A percentile compares a stretch with the other conserved stretches of the same genome.
These are phyloP conservation scores for Ormyrus nitidulus DNA, from an alignment of 2,888 invertebrate genomes.

Conservation along the genomic window DNA sequence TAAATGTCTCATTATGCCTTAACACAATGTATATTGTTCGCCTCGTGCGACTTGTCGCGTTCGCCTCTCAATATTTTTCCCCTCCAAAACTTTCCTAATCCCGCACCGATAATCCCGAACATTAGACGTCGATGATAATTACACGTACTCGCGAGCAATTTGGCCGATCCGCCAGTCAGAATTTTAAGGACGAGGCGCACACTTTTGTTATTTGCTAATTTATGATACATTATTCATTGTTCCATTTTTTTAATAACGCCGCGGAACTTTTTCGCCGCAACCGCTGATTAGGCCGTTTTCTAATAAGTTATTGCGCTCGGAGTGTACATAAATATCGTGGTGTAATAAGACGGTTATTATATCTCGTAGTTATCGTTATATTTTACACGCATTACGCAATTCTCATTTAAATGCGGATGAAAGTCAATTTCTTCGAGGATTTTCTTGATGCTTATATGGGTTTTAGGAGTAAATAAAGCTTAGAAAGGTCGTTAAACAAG, in stretches of 20 bases:
- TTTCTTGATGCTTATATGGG: no score
- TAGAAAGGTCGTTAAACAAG: no score
- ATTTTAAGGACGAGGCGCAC: no score
- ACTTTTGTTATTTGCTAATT: not conserved
- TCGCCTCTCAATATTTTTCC: conserved; percentile 1
- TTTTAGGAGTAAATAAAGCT: no score
- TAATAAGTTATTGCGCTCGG: no score
- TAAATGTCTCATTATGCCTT: conserved; percentile 36
- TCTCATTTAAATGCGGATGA: no score
- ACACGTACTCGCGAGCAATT: not conserved
- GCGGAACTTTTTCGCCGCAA: not conserved
- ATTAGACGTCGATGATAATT: conserved; percentile 16
- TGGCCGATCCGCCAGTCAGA: no score
- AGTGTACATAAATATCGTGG: no score
- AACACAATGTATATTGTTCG: conserved; percentile 42
- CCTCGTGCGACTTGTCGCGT: not conserved
- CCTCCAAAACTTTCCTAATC: conserved; percentile 19
- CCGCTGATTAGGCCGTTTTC: not conserved
- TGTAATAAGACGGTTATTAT: no score
- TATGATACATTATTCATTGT: conserved; percentile 21
- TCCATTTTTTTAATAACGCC: not conserved
- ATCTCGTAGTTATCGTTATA: not conserved
- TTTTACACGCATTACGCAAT: no score
- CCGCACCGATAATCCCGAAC: not conserved
- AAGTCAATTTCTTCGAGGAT: no score